Evolutionary conservation across 2,888 invertebrate species (phyloP).

Genomic region (Tachystola acroxantha): DNA sequence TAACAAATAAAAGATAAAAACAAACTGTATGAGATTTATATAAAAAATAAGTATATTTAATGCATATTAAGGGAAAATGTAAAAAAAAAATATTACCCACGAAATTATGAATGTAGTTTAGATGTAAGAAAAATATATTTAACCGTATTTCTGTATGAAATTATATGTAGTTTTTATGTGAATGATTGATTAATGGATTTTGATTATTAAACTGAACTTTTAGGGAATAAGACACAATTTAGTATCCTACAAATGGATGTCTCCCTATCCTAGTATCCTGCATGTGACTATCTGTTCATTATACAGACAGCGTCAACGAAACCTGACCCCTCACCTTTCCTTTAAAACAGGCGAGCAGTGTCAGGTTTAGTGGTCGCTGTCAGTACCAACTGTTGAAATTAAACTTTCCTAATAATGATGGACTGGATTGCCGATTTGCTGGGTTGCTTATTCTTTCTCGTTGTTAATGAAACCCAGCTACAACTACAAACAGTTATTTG

Average conservation of each 20-base stretch:
- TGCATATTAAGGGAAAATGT: slow-evolving; percentile 68
- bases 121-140: slow-evolving; percentile 74
- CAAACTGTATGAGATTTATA: slow-evolving; percentile 56
- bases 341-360: no score
- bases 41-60: slow-evolving; percentile 68
- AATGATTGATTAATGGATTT: slow-evolving; percentile 71
- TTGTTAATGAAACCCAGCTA: no score
- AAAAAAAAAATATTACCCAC: slow-evolving; percentile 65
- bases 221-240: slow-evolving; percentile 54
- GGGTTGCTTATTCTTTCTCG: no score
- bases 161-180: slow-evolving; percentile 79
- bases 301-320: no score
- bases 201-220: slow-evolving; percentile 72
- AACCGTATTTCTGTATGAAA: slow-evolving; percentile 79
- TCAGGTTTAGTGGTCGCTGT: no score
- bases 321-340: no score
- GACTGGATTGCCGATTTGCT: no score
- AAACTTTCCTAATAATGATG: no score
- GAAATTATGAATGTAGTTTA: slow-evolving; percentile 69
- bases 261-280: no score
- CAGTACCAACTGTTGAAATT: no score
- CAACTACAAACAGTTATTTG: no score
- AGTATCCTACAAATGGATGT: slow-evolving; percentile 30
- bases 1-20: slow-evolving; percentile 45
- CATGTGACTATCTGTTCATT: no score